These are phyloP conservation scores for Spilosoma lubricipeda DNA, from an alignment of 2,888 invertebrate species.

Conservation along the genomic window DNA sequence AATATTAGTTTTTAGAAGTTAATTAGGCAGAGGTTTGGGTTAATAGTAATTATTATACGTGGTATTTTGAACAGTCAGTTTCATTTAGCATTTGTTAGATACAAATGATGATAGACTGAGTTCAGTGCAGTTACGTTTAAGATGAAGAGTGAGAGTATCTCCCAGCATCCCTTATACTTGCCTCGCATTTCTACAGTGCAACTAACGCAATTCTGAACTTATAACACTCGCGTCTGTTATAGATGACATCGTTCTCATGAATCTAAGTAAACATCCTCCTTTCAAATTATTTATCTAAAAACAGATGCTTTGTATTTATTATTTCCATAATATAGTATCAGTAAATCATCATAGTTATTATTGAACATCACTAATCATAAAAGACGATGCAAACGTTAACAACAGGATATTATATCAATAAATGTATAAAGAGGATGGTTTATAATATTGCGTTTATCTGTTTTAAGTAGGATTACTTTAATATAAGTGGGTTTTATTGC, in stretches of 20 bases:
- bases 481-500: conserved; percentile 14
- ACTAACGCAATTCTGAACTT: background rate
- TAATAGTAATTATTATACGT: too few relatives aligned
- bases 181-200: background rate
- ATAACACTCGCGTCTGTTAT: background rate
- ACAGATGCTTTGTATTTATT: background rate
- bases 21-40: too few relatives aligned
- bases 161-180: background rate
- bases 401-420: conserved; percentile 42
- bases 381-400: conserved; percentile 37
- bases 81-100: too few relatives aligned
- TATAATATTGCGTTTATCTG: conserved; percentile 42
- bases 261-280: background rate
- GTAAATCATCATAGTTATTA: conserved; percentile 26
- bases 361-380: conserved; percentile 18
- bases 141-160: background rate
- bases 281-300: background rate
- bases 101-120: too few relatives aligned
- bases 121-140: too few relatives aligned
- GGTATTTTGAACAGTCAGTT: too few relatives aligned
- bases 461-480: conserved; percentile 9
- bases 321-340: conserved; percentile 6
- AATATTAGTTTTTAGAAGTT: too few relatives aligned
- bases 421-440: conserved; percentile 40
- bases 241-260: background rate